Percentiles rank a stretch among this genome's conserved stretches.
Conservation (phyloP, 1,140 invertebrate genomes). For the fruit fly (Drosophila melanogaster) region DNA sequence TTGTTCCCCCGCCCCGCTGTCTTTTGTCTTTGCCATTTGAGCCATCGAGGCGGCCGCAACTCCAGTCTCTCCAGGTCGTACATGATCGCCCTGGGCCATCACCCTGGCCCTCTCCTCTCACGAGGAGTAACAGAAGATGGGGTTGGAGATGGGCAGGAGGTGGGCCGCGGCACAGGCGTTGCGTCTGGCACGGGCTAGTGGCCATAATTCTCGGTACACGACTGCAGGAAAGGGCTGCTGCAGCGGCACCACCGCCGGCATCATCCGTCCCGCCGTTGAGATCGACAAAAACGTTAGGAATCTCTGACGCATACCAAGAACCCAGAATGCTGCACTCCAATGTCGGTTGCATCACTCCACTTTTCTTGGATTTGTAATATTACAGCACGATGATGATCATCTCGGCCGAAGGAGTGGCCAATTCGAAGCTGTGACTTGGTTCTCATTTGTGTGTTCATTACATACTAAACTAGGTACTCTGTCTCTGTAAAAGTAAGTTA, state of each 20-base stretch:
- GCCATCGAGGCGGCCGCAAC: slow-evolving; percentile 65
- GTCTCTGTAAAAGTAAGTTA: too few species aligned
- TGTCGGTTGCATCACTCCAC: slow-evolving; percentile 5
- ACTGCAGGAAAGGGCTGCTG: slow-evolving; percentile 44
- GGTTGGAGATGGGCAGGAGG: slow-evolving; percentile 25
- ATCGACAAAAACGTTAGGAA: slow-evolving; percentile 51
- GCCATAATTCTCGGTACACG: slow-evolving; percentile 72
- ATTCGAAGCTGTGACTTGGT: too few species aligned
- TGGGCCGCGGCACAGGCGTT: slow-evolving; percentile 59
- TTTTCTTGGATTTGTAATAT: slow-evolving; percentile 6
- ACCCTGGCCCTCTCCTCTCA: background rate
- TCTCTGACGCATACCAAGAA: slow-evolving; percentile 35
- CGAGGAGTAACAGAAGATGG: background rate
- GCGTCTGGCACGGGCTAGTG: slow-evolving; percentile 75
- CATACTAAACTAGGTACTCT: too few species aligned
- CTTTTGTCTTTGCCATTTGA: slow-evolving; percentile 51
- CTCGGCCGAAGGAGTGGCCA: background rate
- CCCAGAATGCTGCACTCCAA: slow-evolving; percentile 20
- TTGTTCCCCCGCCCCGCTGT: slow-evolving; percentile 8
- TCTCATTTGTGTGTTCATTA: too few species aligned
- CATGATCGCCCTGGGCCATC: slow-evolving; percentile 76
- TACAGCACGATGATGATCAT: background rate
- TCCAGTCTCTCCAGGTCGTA: slow-evolving; percentile 71
- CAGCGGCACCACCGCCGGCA: slow-evolving; percentile 40
- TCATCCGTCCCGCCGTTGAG: slow-evolving; percentile 32